Base-by-base conservation (phyloP, 2,888 invertebrate genomes). In the Drosophila austrosaltans region DNA sequence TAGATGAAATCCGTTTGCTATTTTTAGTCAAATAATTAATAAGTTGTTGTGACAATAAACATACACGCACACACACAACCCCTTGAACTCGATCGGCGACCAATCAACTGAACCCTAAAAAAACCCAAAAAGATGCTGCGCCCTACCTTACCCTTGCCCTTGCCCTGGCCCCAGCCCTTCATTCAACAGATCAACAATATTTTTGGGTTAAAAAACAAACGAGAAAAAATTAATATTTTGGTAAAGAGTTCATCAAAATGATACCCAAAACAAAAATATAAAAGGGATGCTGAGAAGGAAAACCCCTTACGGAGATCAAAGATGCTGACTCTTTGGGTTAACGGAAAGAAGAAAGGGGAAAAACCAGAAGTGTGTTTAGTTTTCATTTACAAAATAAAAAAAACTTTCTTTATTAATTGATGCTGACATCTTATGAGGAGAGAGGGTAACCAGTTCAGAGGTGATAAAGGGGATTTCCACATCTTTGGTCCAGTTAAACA, bases 41-140 rank as follows among this genome's bases (percentile, higher is more conserved):
- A 79, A 82, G 71, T 78, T 89, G 89, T 86, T 85, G 78, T 89
- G 89, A 75, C 89, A 85, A 85, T 78, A 85, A 63, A 63, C 20
- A 28, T 25, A 39, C 25, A 53, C 28, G 63, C 64, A 72, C 56
- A 63, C 20, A 28, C 28, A 39, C 25, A 53, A 36, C 64, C 64
- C 74, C 56, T 63, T 69, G 66, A 70, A 76, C 76, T 63, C 25
- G 48, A 48, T 48, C 48, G 48, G 10, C 12, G 25, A 48, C 22
- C 48, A 25, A 48, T 10, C 48, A 25, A 48, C 59, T 69, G 56
- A 69, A 65, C 75, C 76, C 73, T 66, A 76, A 73, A 77, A 16
- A 16, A 16, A 73, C 76, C 71, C 71, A 48, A 54, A 53, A 67
- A 63, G 57, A 57, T 39, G 57, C 62, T 39, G 48, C 16, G n/a